phyloP scores from a whole-genome alignment of 2,888 invertebrate genomes.

The Lordiphosa fenestrarum region DNA sequence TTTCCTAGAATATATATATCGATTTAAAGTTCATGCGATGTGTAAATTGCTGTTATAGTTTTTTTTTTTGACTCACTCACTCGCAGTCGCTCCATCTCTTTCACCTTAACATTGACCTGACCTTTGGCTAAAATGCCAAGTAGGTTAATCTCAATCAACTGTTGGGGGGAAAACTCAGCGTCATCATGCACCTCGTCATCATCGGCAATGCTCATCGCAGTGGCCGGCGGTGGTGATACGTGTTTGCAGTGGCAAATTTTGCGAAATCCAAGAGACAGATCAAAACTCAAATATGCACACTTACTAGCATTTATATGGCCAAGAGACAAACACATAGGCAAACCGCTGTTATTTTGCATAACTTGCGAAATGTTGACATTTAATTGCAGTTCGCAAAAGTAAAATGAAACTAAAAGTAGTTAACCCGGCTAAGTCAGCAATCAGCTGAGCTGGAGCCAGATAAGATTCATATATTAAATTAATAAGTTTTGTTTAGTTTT shows the following conservation, averaged over 20 bases:
- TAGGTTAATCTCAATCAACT: conserved; percentile 43
- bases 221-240: conserved; percentile 36
- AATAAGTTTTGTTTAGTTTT: background rate
- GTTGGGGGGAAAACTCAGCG: conserved; percentile 29
- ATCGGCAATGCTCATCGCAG: conserved; percentile 3
- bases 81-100: conserved; percentile 15
- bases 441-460: conserved; percentile 16
- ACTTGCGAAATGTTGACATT: conserved; percentile 40
- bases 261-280: conserved; percentile 27
- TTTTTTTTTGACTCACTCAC: background rate
- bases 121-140: conserved; percentile 36
- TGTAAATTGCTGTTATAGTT: background rate
- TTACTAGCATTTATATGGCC: conserved; percentile 29
- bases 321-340: conserved; percentile 38
- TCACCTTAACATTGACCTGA: conserved; percentile 66
- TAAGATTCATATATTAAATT: too few relatives aligned
- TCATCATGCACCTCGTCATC: conserved; percentile 9
- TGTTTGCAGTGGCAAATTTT: conserved; percentile 55
- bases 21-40: background rate
- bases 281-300: conserved; percentile 20
- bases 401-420: conserved; percentile 12
- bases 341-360: conserved; percentile 39
- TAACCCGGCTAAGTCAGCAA: conserved; percentile 5
- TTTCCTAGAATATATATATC: too few relatives aligned
- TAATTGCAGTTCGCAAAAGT: conserved; percentile 36